A percentile compares a stretch with the other conserved stretches of the same genome.
phyloP scores from a whole-genome alignment of 2,797 vertebrate genomes.

The Schizopygopsis malacanthus region DNA sequence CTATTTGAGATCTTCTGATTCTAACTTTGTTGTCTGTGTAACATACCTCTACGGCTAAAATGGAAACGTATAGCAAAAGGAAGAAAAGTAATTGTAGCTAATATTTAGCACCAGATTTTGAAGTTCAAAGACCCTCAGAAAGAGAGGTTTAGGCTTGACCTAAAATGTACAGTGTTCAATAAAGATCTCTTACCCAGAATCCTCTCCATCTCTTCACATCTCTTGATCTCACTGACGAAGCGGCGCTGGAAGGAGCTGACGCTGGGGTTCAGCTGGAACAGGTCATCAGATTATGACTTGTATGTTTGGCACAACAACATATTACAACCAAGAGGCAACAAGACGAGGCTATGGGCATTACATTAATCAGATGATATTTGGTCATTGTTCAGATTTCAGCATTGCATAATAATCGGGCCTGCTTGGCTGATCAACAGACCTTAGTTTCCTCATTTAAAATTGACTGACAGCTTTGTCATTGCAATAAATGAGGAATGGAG shows the following conservation, averaged over 20 bases:
- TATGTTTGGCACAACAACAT: not conserved
- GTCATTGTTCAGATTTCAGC: not conserved
- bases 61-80: not conserved
- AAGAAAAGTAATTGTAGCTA: not conserved
- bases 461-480: not conserved
- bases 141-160: not conserved
- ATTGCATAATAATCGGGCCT: not conserved
- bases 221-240: slow-evolving; percentile 97
- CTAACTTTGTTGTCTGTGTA: not conserved
- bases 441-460: not conserved
- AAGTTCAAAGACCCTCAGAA: not conserved
- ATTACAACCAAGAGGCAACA: not conserved
- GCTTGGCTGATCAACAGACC: not conserved
- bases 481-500: not conserved
- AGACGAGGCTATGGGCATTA: not conserved
- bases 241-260: slow-evolving; percentile 96
- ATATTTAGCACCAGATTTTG: not conserved
- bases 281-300: slow-evolving; percentile 44
- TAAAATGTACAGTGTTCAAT: not conserved
- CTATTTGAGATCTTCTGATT: not conserved
- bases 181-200: slow-evolving; percentile 87
- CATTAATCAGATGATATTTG: not conserved
- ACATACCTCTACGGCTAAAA: not conserved
- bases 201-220: slow-evolving; percentile 96
- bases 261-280: slow-evolving; percentile 91